Evolutionary conservation across 2,797 vertebrate genomes (phyloP).

Genomic region (Sebastes minor): DNA sequence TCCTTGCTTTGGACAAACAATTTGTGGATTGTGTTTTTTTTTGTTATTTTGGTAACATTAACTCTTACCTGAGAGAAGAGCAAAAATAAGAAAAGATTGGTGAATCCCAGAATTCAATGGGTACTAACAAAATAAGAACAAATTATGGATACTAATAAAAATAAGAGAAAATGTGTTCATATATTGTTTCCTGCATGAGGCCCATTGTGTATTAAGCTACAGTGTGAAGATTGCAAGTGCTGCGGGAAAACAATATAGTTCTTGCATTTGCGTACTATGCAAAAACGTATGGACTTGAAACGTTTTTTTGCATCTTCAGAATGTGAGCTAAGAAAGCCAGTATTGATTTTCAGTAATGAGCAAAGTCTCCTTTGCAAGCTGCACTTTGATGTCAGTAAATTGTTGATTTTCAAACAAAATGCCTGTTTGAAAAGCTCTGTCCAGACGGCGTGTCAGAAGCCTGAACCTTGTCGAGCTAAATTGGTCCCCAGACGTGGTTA

Average conservation of each 20-base stretch:
- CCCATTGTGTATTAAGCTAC: background rate
- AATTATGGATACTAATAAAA: too few relatives aligned
- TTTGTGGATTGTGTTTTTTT: too few relatives aligned
- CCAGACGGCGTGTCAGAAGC: background rate
- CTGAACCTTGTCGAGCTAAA: conserved; percentile 21
- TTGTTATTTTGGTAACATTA: too few relatives aligned
- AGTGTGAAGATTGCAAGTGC: background rate
- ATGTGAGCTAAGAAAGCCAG: background rate
- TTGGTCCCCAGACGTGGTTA: conserved; percentile 40
- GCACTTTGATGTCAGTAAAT: background rate
- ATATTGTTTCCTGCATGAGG: too few relatives aligned
- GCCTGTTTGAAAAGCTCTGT: background rate
- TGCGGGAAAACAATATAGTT: background rate
- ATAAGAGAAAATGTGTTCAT: too few relatives aligned
- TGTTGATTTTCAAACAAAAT: background rate
- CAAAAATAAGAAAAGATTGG: too few relatives aligned
- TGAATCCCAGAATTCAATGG: too few relatives aligned
- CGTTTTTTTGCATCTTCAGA: background rate
- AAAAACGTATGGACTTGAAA: background rate
- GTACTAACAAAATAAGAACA: too few relatives aligned
- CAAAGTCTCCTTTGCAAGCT: conserved; percentile 6
- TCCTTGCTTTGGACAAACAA: too few relatives aligned
- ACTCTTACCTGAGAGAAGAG: too few relatives aligned
- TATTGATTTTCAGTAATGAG: conserved; percentile 15
- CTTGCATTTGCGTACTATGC: background rate